These are phyloP conservation scores for Eolophus roseicapilla DNA, from an alignment of 2,113 vertebrate genomes.

Conservation along the genomic window DNA sequence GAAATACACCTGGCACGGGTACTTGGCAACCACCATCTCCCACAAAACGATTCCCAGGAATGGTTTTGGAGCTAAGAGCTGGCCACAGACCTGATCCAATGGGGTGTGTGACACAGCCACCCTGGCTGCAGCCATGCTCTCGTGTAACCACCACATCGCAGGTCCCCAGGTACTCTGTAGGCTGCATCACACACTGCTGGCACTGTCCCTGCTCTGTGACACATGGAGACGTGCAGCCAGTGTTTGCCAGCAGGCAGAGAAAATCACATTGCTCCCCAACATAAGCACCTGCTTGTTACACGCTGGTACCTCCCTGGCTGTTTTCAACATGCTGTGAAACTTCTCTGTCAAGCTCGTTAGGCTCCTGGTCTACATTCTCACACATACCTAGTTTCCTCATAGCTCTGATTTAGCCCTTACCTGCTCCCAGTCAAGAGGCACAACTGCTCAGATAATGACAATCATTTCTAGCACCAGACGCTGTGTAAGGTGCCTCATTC, in stretches of 20 bases:
- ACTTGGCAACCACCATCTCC: background rate
- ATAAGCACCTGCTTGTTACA: background rate
- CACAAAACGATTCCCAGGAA: fast-evolving
- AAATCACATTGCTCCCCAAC: background rate
- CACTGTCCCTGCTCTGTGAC: background rate
- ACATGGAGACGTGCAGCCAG: fast-evolving
- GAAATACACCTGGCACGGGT: background rate
- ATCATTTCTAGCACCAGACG: background rate
- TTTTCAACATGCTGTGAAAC: background rate
- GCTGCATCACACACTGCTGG: fast-evolving
- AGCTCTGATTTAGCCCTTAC: background rate
- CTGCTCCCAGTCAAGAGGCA: background rate
- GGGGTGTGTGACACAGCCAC: background rate
- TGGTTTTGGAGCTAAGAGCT: background rate
- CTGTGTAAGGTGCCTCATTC: background rate
- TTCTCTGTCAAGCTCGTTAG: background rate
- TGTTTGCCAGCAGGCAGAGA: fast-evolving
- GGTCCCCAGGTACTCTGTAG: background rate
- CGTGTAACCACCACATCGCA: fast-evolving
- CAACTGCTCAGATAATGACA: background rate
- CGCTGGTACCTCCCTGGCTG: background rate
- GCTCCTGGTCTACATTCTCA: background rate
- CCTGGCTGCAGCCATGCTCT: background rate
- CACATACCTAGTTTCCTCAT: background rate
- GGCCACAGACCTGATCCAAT: background rate